Percentiles rank a stretch among this genome's conserved stretches.
Evolutionary conservation across 2,888 invertebrate genomes (phyloP).

Genomic region (Archips xylosteana): DNA sequence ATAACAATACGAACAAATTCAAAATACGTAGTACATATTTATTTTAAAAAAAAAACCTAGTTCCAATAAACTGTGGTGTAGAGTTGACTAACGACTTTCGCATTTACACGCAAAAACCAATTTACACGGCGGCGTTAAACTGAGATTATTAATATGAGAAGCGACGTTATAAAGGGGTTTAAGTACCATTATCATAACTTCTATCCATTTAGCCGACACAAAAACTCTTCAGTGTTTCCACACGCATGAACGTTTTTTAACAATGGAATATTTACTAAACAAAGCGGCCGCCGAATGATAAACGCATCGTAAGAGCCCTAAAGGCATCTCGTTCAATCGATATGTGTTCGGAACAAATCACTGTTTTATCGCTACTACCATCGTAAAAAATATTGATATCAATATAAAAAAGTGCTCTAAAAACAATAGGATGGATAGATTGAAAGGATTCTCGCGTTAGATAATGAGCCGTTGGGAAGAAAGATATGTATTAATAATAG

Average conservation of each 20-base stretch:
- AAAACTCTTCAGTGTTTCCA: conserved; percentile 25
- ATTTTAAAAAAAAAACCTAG: no score
- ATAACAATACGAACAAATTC: no score
- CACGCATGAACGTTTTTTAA: conserved; percentile 55
- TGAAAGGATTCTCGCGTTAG: conserved; percentile 81
- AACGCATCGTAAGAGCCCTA: conserved; percentile 73
- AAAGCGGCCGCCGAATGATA: conserved; percentile 78
- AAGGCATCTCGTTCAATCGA: conserved; percentile 71
- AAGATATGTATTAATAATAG: conserved; percentile 82
- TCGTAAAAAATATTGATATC: conserved; percentile 85
- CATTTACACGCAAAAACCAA: no score
- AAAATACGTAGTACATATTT: no score
- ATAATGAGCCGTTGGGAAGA: conserved; percentile 74
- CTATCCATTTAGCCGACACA: conserved; percentile 19
- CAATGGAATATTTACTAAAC: conserved; percentile 81
- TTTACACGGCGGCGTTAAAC: background rate
- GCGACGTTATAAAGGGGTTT: background rate
- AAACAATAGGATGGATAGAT: conserved; percentile 84
- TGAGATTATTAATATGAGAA: conserved; percentile 8
- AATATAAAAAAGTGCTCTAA: conserved; percentile 81
- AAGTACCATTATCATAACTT: conserved; percentile 16
- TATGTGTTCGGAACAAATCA: conserved; percentile 83
- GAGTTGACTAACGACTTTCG: no score
- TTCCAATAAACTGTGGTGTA: no score
- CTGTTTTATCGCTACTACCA: conserved; percentile 79